Percentiles rank a stretch among this genome's conserved stretches.
Conservation (phyloP, 2,888 invertebrate genomes). For the Monoplex corrugatus region DNA sequence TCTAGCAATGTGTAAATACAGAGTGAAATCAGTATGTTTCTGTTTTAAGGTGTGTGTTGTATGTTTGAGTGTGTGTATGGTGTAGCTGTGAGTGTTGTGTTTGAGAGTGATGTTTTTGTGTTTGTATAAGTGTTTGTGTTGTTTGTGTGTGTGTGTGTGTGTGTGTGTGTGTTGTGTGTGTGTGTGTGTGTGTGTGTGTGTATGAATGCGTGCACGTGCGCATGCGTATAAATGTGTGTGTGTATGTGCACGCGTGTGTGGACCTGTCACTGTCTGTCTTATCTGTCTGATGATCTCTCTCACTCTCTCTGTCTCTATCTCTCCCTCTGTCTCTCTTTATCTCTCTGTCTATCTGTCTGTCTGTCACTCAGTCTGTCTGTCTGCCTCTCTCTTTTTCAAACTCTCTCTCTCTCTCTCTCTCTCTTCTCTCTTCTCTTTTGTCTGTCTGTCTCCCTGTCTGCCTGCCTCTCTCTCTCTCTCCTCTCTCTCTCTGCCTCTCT, state of each 20-base stretch:
- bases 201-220: not conserved
- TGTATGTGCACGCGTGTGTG: not conserved
- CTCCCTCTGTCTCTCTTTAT: not conserved
- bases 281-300: not conserved
- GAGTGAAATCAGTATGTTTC: no score
- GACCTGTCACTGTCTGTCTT: not conserved
- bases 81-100: not conserved
- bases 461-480: constrained; percentile 22
- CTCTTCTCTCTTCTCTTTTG: not conserved
- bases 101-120: not conserved
- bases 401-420: not conserved
- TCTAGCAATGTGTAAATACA: no score
- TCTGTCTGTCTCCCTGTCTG: no score
- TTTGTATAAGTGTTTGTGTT: not conserved
- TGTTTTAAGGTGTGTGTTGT: not conserved
- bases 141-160: constrained; percentile 4
- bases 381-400: not conserved
- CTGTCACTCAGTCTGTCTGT: not conserved
- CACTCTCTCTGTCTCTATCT: not conserved
- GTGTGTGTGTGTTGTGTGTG: not conserved
- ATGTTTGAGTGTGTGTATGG: not conserved
- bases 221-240: not conserved
- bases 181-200: no score
- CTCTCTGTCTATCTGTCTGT: constrained; percentile 16
- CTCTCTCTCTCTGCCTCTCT: no score